Base-by-base conservation (phyloP, 2,113 vertebrate genomes). In the Aldabrachelys gigantea region DNA sequence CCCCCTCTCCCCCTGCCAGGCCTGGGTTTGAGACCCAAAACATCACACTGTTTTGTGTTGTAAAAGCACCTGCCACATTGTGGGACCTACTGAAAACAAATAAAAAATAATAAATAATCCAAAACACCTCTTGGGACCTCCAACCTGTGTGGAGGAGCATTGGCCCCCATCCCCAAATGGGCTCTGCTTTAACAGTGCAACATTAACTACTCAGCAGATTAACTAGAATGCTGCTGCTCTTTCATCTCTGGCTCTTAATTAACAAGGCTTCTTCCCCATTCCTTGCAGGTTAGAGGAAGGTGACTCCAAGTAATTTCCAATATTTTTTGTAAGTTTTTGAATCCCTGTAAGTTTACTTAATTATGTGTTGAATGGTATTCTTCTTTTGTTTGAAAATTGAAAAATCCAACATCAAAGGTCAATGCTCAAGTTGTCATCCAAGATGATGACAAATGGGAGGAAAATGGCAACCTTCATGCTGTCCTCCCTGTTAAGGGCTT, bases 51-150 rank as follows among this genome's bases (percentile, higher is more conserved):
- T 56, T 88, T 69, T 31, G 1, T 92, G 47, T 59, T 89, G 75
- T 91, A 94, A 72, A 21, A 75, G 65, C 29, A 16, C 16, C 5
- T 72, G 5, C 81, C 53, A 5, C 1, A 0, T 44, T 81, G 38
- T 88, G 57, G 84, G 93, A 88, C 44, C 35, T 82, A 4, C 75
- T 93, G 59, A 54, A 38, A 89, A 29, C 72, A 88, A 95, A 52
- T 27, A 65, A 81, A 92, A 21, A 21, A 44, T 79, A 24, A 41
- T 91, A 17, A 62, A 62, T 62, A 13, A 62, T 62, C 59, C 59
- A 62, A 65, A 93, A 62, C 1, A 44, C n/a, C 21, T 44, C 2
- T 0, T 1, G 9, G 4, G 21, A 31, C 35, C 29, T 89, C 56
- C 24, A 84, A 35, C 25, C 2, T 3, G 3, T 19, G 13, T 78